phyloP scores from a whole-genome alignment of 2,888 invertebrate genomes.

The Dromius quadrimaculatus region DNA sequence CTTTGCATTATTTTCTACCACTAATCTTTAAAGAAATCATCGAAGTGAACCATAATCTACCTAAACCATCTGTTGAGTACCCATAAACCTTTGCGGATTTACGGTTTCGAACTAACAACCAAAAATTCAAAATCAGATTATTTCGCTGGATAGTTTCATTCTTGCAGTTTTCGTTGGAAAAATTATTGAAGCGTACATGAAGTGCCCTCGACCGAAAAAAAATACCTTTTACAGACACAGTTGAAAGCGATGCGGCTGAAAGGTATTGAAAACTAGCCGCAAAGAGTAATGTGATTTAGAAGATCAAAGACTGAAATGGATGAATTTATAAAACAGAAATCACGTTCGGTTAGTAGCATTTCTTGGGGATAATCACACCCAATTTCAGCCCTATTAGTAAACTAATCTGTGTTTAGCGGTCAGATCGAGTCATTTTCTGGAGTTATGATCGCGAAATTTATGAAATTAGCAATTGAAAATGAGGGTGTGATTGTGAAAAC shows the following conservation, averaged over 20 bases:
- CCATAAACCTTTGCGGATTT: neutral
- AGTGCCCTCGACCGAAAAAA: neutral
- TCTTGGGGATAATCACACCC: too few relatives aligned
- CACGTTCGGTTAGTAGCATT: too few relatives aligned
- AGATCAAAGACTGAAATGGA: too few relatives aligned
- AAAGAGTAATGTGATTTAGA: neutral
- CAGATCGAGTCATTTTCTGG: too few relatives aligned
- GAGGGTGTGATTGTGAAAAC: too few relatives aligned
- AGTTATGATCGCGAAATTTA: too few relatives aligned
- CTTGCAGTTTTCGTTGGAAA: neutral
- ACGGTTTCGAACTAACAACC: constrained; percentile 1
- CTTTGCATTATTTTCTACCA: neutral
- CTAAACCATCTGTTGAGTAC: neutral
- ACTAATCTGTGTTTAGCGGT: too few relatives aligned
- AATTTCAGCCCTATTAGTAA: too few relatives aligned
- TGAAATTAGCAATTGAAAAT: too few relatives aligned
- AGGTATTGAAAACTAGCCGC: constrained; percentile 3
- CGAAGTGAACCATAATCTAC: neutral
- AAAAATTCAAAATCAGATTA: neutral
- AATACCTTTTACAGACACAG: neutral
- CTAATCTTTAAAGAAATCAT: neutral
- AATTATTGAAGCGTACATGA: neutral
- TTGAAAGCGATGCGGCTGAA: neutral
- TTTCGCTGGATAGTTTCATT: neutral
- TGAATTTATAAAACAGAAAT: too few relatives aligned